Evolutionary conservation across 2,113 vertebrate species (phyloP), one percentile per base, ranked within the genome.

Genomic region (Hydropotes inermis): DNA sequence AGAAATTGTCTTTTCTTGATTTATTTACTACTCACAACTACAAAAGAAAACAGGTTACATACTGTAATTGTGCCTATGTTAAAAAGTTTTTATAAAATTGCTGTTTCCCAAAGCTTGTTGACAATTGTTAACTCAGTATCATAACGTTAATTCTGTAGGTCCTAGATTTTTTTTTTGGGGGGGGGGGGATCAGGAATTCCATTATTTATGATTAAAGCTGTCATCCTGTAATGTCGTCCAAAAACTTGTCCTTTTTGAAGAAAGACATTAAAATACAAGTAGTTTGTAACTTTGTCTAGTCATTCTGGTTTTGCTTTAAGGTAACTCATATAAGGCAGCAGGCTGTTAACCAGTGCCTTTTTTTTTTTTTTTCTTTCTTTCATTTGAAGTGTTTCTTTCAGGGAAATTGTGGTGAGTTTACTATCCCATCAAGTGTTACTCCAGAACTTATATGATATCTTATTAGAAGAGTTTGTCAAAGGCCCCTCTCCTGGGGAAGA

Each of bases 341-440:
- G 60, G 45, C 17, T 27, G 4, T 70, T 97, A 78, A 98, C 83
- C 85, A n/a, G 4, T 2, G 67, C 10, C 5, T 54, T 30, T 95
- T 70, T 92, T 39, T 12, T 13, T 1, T 12, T 6, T 1, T 12
- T 6, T 12, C 5, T 27, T 28, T 6, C 4, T 98, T 92, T 57
- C 58, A 1, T 92, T 61, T 87, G 43, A 98, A 99, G 99, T 82
- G 99, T 99, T 96, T 99, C 99, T 6, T 99, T 99, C 98, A 98
- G 99, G 97, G 99, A 99, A 0, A 99, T 99, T 79, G 99, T 99
- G 97, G 99, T 99, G 96, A 99, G 99, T 95, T 98, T 99, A 87
- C 98, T 99, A 60, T 99, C 99, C 39, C 99, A 99, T 94, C 99
- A 99, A 98, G 99, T 99, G 23, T 98, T 99, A 43, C 99, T 99